Conservation (phyloP, 1,140 invertebrate species). For the Sinonovacula constricta region DNA sequence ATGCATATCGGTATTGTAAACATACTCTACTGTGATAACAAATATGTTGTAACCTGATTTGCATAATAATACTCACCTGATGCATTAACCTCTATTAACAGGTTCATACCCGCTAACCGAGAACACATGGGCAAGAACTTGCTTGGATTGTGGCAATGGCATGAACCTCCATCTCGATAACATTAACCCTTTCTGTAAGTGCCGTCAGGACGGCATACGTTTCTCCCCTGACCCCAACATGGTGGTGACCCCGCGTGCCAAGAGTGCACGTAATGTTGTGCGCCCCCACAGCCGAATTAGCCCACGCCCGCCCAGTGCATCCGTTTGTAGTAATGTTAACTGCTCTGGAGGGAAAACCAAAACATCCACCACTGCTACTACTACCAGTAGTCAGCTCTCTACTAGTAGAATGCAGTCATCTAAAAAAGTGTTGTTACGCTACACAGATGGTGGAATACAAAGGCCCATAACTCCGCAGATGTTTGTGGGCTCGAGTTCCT, state of each 20-base stretch:
- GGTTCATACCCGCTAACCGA: slow-evolving; percentile 62
- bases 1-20: too few species aligned
- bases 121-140: slow-evolving; percentile 62
- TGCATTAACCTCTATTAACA: slow-evolving; percentile 59
- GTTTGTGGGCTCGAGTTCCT: slow-evolving; percentile 19
- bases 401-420: slow-evolving; percentile 12
- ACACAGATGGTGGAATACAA: slow-evolving; percentile 60
- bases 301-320: slow-evolving; percentile 58
- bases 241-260: slow-evolving; percentile 20
- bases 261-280: slow-evolving; percentile 47
- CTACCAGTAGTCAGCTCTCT: slow-evolving; percentile 20
- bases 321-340: not conserved
- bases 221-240: slow-evolving; percentile 49
- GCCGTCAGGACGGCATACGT: slow-evolving; percentile 68
- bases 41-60: too few species aligned
- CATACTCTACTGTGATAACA: too few species aligned
- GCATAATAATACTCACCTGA: not conserved
- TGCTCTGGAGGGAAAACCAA: slow-evolving; percentile 7
- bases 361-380: not conserved
- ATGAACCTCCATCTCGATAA: slow-evolving; percentile 69
- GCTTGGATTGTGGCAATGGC: slow-evolving; percentile 68
- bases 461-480: slow-evolving; percentile 54
- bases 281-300: slow-evolving; percentile 56
- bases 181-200: slow-evolving; percentile 69
- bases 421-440: slow-evolving; percentile 56